These are phyloP conservation scores for Heliconius aoede DNA, from an alignment of 2,888 invertebrate species.

Conservation along the genomic window DNA sequence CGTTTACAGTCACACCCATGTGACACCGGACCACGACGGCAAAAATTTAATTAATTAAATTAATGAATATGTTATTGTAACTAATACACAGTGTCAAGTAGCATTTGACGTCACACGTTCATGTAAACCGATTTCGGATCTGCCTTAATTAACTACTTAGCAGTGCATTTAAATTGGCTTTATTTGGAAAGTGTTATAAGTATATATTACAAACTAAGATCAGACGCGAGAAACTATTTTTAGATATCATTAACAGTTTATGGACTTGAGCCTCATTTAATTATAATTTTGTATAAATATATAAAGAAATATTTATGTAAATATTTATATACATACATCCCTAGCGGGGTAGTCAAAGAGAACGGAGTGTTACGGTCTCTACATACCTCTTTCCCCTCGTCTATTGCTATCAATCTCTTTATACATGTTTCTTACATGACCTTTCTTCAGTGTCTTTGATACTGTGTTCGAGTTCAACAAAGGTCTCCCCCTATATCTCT, in stretches of 20 bases:
- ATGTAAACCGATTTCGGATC: not conserved
- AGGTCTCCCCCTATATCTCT: too few species aligned
- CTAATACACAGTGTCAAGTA: not conserved
- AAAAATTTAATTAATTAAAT: not conserved
- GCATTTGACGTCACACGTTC: not conserved
- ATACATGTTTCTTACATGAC: too few species aligned
- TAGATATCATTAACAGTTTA: not conserved
- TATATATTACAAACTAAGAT: not conserved
- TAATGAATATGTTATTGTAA: not conserved
- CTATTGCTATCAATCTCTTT: too few species aligned
- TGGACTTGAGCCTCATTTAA: not conserved
- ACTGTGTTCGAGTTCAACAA: too few species aligned
- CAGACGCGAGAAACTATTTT: not conserved
- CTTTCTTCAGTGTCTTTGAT: too few species aligned
- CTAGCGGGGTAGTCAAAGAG: too few species aligned
- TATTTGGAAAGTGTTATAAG: not conserved
- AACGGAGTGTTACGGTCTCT: too few species aligned
- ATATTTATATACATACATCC: too few species aligned
- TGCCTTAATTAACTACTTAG: slow-evolving; percentile 13
- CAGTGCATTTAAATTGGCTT: not conserved
- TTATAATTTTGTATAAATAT: too few species aligned
- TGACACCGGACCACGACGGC: not conserved
- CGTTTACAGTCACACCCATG: not conserved
- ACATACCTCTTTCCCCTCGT: too few species aligned
- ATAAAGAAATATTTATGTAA: too few species aligned